Evolutionary conservation across 2,888 invertebrate species (phyloP), one percentile per base, ranked within the genome.

Genomic region (Chouioia cunea): DNA sequence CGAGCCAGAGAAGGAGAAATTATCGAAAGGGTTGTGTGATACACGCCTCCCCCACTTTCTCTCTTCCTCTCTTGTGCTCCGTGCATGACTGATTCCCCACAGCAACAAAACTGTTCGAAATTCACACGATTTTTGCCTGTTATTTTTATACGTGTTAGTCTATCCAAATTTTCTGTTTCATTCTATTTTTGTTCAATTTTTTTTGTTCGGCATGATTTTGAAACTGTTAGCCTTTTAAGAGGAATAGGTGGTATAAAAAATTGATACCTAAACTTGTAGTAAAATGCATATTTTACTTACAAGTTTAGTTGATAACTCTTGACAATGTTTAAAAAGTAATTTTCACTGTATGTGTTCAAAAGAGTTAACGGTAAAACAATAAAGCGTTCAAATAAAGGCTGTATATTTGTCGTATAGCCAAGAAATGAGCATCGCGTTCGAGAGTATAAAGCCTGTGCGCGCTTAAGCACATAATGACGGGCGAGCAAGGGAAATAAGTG

Each of bases 401-500:
- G 3, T 6, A 27, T 36, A 10, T n/a, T n/a, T n/a, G n/a, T n/a
- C 36, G 6, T 12, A 36, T 36, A 36, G 10, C 4, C 27, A 10
- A 36, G 36, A 36, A 36, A 36, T 6, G 52, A 46, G 63, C 52
- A 67, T 47, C 59, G 52, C 64, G 18, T 36, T n/a, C 36, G 36
- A 36, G 36, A 36, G 36, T 36, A n/a, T n/a, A 36, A 36, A 10
- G 36, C 6, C 6, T 27, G 27, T 6, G 36, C 36, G 4, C 36
- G 36, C 36, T 36, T 36, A 12, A 20, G 46, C 50, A 53, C 48
- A 46, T 52, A 68, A 58, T 68, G 70, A 52, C 69, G 56, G 50
- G 23, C 16, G 14, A n/a, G 48, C 18, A 2, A 57, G 65, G 44
- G 80, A 83, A 84, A 83, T 84, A 84, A 83, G 81, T 81, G n/a